Evolutionary conservation across 2,113 vertebrate genomes (phyloP).

Genomic region (Neodon shergylaensis): DNA sequence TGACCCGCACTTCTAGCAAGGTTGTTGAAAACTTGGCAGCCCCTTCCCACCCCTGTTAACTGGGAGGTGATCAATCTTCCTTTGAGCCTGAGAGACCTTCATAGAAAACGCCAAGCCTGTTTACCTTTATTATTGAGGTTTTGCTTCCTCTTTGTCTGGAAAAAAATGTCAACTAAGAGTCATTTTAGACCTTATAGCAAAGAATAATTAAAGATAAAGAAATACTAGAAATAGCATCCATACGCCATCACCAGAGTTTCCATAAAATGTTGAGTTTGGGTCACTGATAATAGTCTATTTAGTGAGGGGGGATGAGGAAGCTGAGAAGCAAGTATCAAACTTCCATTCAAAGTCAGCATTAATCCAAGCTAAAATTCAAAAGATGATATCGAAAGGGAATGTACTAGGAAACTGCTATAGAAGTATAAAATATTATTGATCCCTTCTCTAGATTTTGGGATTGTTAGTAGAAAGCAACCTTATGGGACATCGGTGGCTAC

Average conservation of each 20-base stretch:
- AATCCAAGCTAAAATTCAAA: conserved; percentile 13
- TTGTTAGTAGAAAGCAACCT: conserved; percentile 30
- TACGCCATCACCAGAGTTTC: conserved; percentile 48
- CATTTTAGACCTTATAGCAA: conserved; percentile 71
- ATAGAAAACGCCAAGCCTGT: conserved; percentile 82
- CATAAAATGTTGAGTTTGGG: conserved; percentile 36
- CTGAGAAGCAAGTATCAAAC: not conserved
- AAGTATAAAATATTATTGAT: conserved; percentile 36
- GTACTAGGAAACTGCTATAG: not conserved
- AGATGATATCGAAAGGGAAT: not conserved
- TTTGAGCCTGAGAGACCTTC: conserved; percentile 83
- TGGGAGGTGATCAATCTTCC: conserved; percentile 85
- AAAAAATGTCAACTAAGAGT: conserved; percentile 73
- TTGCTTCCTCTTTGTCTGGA: conserved; percentile 84
- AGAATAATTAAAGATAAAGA: conserved; percentile 51
- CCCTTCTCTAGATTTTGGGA: not conserved
- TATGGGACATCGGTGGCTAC: not conserved
- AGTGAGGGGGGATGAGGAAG: not conserved
- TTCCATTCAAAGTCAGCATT: conserved; percentile 3
- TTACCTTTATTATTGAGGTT: conserved; percentile 87
- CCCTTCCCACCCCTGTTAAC: conserved; percentile 70
- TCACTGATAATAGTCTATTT: not conserved
- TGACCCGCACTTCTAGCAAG: conserved; percentile 66
- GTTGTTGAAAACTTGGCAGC: conserved; percentile 74
- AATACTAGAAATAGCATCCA: conserved; percentile 31